Conservation (phyloP, 2,888 invertebrate species). For the Limnephilus auricula region DNA sequence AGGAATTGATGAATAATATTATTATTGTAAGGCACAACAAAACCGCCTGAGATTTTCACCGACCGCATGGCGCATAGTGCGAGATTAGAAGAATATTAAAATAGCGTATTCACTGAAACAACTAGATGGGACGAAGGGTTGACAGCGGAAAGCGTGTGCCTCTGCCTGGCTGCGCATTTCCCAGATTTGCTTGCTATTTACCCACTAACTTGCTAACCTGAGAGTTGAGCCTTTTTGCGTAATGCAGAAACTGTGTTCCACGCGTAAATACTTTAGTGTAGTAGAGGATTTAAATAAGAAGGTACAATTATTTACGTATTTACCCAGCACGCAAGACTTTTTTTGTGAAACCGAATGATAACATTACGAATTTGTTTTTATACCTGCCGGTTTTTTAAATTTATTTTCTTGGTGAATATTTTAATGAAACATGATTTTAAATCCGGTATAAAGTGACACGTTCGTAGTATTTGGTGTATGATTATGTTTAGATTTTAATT, state of each 20-base stretch:
- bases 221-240: slow-evolving; percentile 33
- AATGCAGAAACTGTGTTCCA: slow-evolving; percentile 44
- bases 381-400: background rate
- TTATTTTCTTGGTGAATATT: background rate
- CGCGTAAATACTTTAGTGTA: slow-evolving; percentile 34
- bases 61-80: background rate
- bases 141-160: background rate
- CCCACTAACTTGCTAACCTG: slow-evolving; percentile 10
- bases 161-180: slow-evolving; percentile 15
- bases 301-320: background rate
- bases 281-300: slow-evolving; percentile 7
- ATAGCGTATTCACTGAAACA: background rate
- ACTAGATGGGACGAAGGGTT: background rate
- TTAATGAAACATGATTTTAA: background rate
- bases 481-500: background rate
- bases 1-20: background rate
- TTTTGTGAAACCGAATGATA: background rate
- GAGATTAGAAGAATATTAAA: background rate
- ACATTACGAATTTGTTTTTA: slow-evolving; percentile 17
- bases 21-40: background rate
- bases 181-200: slow-evolving; percentile 38
- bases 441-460: background rate
- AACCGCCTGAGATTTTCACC: background rate
- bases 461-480: background rate
- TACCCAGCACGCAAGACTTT: slow-evolving; percentile 3